These are phyloP conservation scores for Nysson spinosus DNA, from an alignment of 2,888 invertebrate species.

Conservation along the genomic window DNA sequence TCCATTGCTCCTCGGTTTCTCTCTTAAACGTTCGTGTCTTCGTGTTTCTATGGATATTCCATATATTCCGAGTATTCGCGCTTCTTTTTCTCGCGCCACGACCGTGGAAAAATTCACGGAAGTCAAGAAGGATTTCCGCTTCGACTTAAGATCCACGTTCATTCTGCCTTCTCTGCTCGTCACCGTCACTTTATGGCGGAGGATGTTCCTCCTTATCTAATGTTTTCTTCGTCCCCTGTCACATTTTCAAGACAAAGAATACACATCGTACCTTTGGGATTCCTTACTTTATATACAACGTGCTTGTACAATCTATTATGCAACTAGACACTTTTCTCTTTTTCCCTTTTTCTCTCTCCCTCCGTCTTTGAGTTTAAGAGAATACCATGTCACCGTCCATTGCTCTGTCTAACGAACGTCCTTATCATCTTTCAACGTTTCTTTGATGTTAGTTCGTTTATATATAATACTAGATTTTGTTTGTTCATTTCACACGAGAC, in stretches of 20 bases:
- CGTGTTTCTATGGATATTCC: not conserved
- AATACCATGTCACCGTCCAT: too few relatives aligned
- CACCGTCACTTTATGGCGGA: slow-evolving; percentile 15
- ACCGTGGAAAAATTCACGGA: slow-evolving; percentile 32
- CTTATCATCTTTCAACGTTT: slow-evolving; percentile 9
- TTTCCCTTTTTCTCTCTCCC: not conserved
- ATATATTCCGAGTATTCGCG: slow-evolving; percentile 1
- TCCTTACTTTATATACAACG: too few relatives aligned
- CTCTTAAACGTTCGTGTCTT: not conserved
- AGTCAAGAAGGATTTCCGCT: slow-evolving; percentile 35
- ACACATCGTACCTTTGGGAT: not conserved
- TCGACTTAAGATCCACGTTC: not conserved
- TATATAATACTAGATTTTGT: too few relatives aligned
- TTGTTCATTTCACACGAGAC: too few relatives aligned
- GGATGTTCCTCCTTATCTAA: slow-evolving; percentile 39
- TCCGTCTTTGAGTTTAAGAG: too few relatives aligned
- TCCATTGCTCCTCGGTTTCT: slow-evolving; percentile 10
- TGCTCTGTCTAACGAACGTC: too few relatives aligned
- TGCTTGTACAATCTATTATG: slow-evolving; percentile 14
- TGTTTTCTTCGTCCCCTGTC: slow-evolving; percentile 10
- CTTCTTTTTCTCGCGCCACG: not conserved
- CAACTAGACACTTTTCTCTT: not conserved
- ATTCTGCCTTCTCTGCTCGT: slow-evolving; percentile 20
- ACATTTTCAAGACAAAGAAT: too few relatives aligned
- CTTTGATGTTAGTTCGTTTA: slow-evolving; percentile 6